These are phyloP conservation scores for Mormyrus hasselquistii DNA, from an alignment of 2,797 vertebrate species.

Conservation along the genomic window DNA sequence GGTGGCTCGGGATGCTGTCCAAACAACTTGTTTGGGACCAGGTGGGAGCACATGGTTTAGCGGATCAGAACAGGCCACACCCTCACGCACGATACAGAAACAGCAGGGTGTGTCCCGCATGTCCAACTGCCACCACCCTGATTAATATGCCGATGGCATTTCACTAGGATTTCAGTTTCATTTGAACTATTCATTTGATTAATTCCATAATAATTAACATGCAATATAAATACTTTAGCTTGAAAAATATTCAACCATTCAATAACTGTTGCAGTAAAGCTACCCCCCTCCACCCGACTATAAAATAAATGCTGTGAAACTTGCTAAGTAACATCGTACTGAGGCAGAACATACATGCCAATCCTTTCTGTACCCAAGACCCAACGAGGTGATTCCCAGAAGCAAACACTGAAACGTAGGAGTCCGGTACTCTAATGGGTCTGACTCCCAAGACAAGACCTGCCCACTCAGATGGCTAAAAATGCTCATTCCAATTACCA, in stretches of 20 bases:
- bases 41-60: neutral
- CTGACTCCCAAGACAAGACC: slow-evolving; percentile 39
- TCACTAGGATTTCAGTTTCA: neutral
- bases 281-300: neutral
- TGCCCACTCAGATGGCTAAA: slow-evolving; percentile 39
- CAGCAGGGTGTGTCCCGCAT: neutral
- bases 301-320: neutral
- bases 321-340: neutral
- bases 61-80: neutral
- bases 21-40: slow-evolving; percentile 18
- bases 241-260: neutral
- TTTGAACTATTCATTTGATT: neutral
- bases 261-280: neutral
- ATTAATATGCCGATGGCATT: neutral
- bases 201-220: neutral
- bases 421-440: slow-evolving; percentile 34
- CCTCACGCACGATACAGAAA: neutral
- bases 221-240: neutral
- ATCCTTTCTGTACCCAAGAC: neutral
- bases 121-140: neutral
- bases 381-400: slow-evolving; percentile 25
- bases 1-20: neutral
- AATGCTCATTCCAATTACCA: slow-evolving; percentile 38
- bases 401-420: slow-evolving; percentile 30
- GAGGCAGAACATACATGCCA: neutral